phyloP scores from a whole-genome alignment of 2,113 vertebrate genomes.

The Apteryx mantelli region DNA sequence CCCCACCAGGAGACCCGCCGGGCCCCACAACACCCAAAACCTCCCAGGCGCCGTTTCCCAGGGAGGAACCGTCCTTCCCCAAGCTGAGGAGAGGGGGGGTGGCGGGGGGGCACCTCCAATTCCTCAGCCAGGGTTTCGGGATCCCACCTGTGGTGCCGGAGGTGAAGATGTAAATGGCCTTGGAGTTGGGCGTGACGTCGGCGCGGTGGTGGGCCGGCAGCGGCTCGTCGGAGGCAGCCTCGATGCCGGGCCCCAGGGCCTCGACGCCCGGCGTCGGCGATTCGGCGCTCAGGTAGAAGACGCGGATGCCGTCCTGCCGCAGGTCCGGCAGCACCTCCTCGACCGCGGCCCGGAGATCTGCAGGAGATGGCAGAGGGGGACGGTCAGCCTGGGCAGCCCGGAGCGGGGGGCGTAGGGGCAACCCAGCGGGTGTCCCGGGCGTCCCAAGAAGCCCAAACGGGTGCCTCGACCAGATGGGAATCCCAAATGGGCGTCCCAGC shows the following conservation, averaged over 20 bases:
- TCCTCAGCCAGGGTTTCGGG: too few relatives aligned
- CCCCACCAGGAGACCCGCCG: not conserved
- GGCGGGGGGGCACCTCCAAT: too few relatives aligned
- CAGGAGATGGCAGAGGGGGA: not conserved
- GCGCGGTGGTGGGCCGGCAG: conserved; percentile 63
- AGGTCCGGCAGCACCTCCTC: conserved; percentile 81
- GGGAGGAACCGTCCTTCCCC: not conserved
- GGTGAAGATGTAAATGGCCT: conserved; percentile 85
- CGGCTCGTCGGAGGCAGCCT: conserved; percentile 60
- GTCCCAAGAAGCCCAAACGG: too few relatives aligned
- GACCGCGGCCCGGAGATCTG: conserved; percentile 76
- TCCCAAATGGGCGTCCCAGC: too few relatives aligned
- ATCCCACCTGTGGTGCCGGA: conserved; percentile 84
- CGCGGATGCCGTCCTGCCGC: conserved; percentile 51
- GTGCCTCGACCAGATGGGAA: too few relatives aligned
- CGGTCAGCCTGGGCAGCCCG: too few relatives aligned
- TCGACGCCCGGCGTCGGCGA: conserved; percentile 66
- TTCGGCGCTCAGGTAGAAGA: conserved; percentile 74
- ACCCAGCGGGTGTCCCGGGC: too few relatives aligned
- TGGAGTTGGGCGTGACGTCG: conserved; percentile 30
- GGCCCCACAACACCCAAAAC: not conserved
- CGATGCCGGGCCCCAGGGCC: conserved; percentile 69
- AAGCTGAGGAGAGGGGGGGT: too few relatives aligned
- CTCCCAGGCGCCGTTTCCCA: rapidly evolving
- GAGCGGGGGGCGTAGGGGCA: too few relatives aligned